phyloP scores from a whole-genome alignment of 2,888 invertebrate genomes.

The Netelia inedita region DNA sequence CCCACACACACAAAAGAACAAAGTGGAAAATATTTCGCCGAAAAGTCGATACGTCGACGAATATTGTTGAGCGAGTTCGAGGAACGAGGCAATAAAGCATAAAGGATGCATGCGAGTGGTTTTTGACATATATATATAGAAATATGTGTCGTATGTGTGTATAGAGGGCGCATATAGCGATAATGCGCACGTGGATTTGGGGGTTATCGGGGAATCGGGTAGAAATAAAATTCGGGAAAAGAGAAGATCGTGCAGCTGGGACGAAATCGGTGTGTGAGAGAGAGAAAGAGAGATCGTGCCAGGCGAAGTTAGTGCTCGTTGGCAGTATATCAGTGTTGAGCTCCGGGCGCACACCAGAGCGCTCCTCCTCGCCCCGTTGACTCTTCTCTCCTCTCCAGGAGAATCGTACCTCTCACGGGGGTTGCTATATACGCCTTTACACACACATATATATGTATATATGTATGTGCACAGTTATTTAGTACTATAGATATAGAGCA shows the following conservation, averaged over 20 bases:
- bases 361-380: conserved; percentile 38
- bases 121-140: not conserved
- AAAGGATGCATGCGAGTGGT: conserved; percentile 23
- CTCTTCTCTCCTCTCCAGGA: conserved; percentile 42
- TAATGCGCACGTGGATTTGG: conserved; percentile 53
- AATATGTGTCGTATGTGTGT: not conserved
- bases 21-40: conserved; percentile 2
- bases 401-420: conserved; percentile 72
- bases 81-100: conserved; percentile 29
- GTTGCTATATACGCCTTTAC: conserved; percentile 70
- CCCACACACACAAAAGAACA: not conserved
- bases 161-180: conserved; percentile 15
- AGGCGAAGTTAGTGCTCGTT: conserved; percentile 70
- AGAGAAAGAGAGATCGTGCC: conserved; percentile 49
- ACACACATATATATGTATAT: conserved; percentile 30
- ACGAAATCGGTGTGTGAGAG: conserved; percentile 47
- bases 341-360: conserved; percentile 50
- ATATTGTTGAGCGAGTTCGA: conserved; percentile 24
- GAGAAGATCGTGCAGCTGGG: conserved; percentile 65
- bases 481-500: conserved; percentile 34
- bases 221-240: conserved; percentile 59
- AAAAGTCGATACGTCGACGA: conserved; percentile 20
- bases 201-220: conserved; percentile 59
- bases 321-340: conserved; percentile 72
- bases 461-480: conserved; percentile 22